Percentiles rank a stretch among this genome's conserved stretches.
Conservation (phyloP, 2,888 invertebrate species). For the Hipparchia semele region DNA sequence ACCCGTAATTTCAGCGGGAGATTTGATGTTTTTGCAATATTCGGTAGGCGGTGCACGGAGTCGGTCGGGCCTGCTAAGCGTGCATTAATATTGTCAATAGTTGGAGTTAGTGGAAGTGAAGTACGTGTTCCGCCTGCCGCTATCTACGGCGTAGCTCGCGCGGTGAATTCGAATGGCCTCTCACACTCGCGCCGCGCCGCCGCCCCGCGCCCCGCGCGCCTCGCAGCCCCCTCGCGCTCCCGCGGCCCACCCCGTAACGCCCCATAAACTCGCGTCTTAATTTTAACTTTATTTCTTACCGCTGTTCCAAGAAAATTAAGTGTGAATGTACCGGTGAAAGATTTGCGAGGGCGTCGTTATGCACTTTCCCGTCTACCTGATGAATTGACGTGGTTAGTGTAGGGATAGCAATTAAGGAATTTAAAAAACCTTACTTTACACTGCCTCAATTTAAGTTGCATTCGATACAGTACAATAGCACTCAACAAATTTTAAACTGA, state of each 20-base stretch:
- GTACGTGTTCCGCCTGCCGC: constrained; percentile 83
- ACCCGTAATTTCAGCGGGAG: constrained; percentile 32
- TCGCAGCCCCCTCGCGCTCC: constrained; percentile 50
- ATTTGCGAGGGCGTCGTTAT: constrained; percentile 63
- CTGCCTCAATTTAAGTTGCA: too few species aligned
- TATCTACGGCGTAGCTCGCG: constrained; percentile 80
- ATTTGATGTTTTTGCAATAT: constrained; percentile 56
- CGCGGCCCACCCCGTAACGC: constrained; percentile 70
- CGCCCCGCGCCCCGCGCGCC: constrained; percentile 42
- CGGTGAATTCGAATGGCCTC: constrained; percentile 80
- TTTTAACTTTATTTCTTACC: constrained; percentile 83
- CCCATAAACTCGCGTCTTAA: constrained; percentile 83
- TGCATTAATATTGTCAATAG: constrained; percentile 84
- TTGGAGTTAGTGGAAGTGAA: constrained; percentile 83
- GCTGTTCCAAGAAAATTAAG: constrained; percentile 80
- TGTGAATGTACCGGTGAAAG: constrained; percentile 76
- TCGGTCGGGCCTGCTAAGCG: constrained; percentile 78
- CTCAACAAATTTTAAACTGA: too few species aligned
- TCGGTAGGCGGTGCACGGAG: constrained; percentile 68
- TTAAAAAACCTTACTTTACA: background rate
- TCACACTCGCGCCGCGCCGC: constrained; percentile 57
- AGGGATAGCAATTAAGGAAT: background rate
- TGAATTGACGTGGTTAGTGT: constrained; percentile 15
- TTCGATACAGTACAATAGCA: too few species aligned
- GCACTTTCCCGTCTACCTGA: constrained; percentile 37